phyloP scores from a whole-genome alignment of 1,140 invertebrate genomes.

The Cryptotermes secundus region DNA sequence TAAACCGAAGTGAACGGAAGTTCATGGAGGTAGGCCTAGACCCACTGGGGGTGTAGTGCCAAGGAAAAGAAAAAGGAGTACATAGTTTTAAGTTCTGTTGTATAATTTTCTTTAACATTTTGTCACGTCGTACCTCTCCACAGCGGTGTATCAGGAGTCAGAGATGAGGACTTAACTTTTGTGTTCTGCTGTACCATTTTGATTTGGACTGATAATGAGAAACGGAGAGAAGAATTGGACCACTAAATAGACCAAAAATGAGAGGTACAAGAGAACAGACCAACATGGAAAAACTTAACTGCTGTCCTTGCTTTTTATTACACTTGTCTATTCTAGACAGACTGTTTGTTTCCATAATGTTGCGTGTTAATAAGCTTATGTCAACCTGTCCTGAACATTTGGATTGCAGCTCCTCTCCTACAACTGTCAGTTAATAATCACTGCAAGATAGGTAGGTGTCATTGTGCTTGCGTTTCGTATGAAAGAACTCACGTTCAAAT shows the following conservation, averaged over 20 bases:
- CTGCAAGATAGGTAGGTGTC: neutral
- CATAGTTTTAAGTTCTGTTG: no score
- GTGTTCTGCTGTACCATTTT: neutral
- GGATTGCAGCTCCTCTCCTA: neutral
- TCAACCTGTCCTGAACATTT: neutral
- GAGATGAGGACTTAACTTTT: neutral
- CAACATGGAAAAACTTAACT: neutral
- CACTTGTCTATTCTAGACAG: neutral
- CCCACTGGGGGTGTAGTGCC: no score
- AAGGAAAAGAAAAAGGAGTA: no score
- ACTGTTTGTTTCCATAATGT: neutral
- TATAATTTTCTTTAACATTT: no score
- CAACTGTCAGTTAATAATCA: neutral
- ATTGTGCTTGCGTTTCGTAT: neutral
- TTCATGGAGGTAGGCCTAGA: no score
- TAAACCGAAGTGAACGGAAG: no score
- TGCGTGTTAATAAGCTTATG: conserved; percentile 1
- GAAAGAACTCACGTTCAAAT: conserved; percentile 6
- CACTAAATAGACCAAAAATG: neutral
- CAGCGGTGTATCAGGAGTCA: no score
- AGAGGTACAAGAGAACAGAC: neutral
- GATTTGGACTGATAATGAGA: neutral
- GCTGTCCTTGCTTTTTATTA: neutral
- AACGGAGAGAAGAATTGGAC: neutral
- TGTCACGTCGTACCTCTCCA: no score